A percentile compares a stretch with the other conserved stretches of the same genome.
phyloP scores from a whole-genome alignment of 2,113 vertebrate genomes.

The Ahaetulla prasina region DNA sequence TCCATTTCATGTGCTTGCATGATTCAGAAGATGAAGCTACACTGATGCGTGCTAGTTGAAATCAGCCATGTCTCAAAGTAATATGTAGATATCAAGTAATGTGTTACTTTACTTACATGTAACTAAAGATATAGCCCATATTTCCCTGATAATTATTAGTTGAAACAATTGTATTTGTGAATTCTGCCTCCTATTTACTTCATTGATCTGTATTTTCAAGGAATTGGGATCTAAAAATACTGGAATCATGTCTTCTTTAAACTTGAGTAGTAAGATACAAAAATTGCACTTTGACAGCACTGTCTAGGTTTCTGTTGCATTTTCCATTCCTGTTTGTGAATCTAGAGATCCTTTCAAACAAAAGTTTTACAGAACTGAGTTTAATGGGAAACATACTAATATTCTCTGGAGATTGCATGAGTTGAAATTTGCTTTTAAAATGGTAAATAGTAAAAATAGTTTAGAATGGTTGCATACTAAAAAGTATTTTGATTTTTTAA shows the following conservation, averaged over 20 bases:
- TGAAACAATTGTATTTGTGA: not conserved
- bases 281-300: not conserved
- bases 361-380: constrained; percentile 66
- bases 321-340: not conserved
- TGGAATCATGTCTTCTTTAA: not conserved
- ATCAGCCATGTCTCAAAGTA: constrained; percentile 31
- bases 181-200: not conserved
- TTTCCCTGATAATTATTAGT: not conserved
- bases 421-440: constrained; percentile 67
- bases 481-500: constrained; percentile 57
- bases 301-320: not conserved
- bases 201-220: not conserved
- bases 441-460: constrained; percentile 60
- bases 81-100: not conserved
- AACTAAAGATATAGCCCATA: not conserved
- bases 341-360: constrained; percentile 55
- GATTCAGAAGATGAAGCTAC: not conserved
- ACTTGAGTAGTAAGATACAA: not conserved
- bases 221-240: not conserved
- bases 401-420: constrained; percentile 70
- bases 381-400: constrained; percentile 63
- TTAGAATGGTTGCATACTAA: constrained; percentile 62
- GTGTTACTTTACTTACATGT: not conserved
- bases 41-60: constrained; percentile 39
- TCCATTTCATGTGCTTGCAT: not conserved